These are phyloP conservation scores for Triplophysa bombifrons DNA, from an alignment of 2,797 vertebrate genomes.

Conservation along the genomic window DNA sequence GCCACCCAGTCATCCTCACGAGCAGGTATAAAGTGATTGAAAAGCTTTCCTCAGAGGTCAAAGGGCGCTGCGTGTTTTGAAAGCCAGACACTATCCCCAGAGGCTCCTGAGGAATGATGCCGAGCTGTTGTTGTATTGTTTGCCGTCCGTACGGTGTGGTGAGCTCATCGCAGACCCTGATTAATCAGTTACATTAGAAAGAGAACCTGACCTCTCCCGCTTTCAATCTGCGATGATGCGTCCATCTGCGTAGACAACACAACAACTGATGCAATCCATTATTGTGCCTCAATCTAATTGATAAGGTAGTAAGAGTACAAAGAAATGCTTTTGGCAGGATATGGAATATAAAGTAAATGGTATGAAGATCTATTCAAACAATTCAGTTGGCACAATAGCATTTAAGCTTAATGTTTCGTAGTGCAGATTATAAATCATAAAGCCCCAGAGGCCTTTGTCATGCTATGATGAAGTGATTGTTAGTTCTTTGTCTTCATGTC, in stretches of 20 bases:
- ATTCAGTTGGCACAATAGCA: slow-evolving; percentile 6
- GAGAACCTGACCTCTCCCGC: slow-evolving; percentile 11
- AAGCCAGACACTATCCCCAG: slow-evolving; percentile 28
- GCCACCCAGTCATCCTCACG: slow-evolving; percentile 21
- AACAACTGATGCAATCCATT: slow-evolving; percentile 40
- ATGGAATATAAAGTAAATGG: not conserved
- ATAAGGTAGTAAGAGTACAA: slow-evolving; percentile 25
- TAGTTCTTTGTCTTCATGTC: not conserved
- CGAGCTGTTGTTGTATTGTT: slow-evolving; percentile 44
- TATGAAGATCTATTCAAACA: slow-evolving; percentile 3
- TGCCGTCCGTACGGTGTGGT: slow-evolving; percentile 41
- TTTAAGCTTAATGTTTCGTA: not conserved
- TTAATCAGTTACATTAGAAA: slow-evolving; percentile 48
- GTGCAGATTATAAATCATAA: not conserved
- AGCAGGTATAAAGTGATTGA: slow-evolving; percentile 48
- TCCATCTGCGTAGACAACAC: not conserved
- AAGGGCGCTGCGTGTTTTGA: not conserved
- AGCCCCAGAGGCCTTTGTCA: not conserved
- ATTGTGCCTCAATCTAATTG: slow-evolving; percentile 33
- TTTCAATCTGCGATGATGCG: slow-evolving; percentile 36
- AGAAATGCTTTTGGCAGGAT: slow-evolving; percentile 5
- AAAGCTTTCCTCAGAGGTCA: slow-evolving; percentile 28
- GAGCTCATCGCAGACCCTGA: slow-evolving; percentile 36
- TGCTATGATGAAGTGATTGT: not conserved
- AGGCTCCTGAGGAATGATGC: slow-evolving; percentile 18